Evolutionary conservation across 2,888 invertebrate genomes (phyloP).

Genomic region (Agonopterix heracliana): DNA sequence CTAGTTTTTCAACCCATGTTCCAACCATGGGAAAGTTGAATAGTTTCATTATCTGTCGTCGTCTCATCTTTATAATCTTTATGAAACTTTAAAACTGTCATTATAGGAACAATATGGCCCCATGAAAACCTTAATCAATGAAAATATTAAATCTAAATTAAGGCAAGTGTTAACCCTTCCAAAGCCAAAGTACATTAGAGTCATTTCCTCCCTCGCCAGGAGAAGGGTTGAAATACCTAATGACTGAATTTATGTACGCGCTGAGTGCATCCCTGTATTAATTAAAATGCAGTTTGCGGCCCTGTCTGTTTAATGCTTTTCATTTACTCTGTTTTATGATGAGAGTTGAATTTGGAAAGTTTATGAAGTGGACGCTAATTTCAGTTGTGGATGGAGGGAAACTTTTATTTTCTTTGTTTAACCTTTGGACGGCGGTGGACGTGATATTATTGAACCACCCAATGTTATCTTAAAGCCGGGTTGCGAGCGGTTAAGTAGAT

Average conservation of each 20-base stretch:
- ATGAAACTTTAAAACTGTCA: neutral
- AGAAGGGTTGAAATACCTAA: conserved; percentile 30
- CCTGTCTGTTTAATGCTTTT: conserved; percentile 14
- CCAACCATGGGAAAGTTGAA: too few relatives aligned
- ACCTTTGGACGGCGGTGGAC: too few relatives aligned
- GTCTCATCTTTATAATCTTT: too few relatives aligned
- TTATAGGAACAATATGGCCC: neutral
- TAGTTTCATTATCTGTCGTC: too few relatives aligned
- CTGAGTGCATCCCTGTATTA: conserved; percentile 16
- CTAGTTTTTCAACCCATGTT: too few relatives aligned
- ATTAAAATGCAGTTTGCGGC: conserved; percentile 10
- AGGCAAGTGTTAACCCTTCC: conserved; percentile 17
- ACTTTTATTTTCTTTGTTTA: too few relatives aligned
- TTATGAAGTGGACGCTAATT: neutral
- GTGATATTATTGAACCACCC: too few relatives aligned
- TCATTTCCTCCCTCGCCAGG: conserved; percentile 13
- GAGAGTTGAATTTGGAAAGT: neutral
- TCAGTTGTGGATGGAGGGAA: too few relatives aligned
- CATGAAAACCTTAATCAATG: neutral
- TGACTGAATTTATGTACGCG: conserved; percentile 24
- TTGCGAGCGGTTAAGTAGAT: too few relatives aligned
- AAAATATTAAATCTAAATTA: conserved; percentile 5
- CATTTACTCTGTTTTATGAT: conserved; percentile 8
- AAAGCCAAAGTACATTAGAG: conserved; percentile 12
- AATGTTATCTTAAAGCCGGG: too few relatives aligned